Conservation (phyloP, 2,888 invertebrate species). For the Chorisops tibialis region DNA sequence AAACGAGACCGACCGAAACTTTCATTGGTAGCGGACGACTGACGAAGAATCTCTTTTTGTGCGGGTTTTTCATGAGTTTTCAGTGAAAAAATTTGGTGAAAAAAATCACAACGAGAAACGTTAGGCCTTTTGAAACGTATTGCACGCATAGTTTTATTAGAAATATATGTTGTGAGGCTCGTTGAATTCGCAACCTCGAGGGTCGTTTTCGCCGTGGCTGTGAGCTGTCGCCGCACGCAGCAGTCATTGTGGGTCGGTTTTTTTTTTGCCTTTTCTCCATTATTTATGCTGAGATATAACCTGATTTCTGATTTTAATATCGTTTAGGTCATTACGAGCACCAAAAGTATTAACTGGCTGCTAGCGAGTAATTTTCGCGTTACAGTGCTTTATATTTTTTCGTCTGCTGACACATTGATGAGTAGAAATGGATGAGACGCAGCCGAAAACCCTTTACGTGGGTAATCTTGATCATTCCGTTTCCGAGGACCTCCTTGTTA, state of each 20-base stretch:
- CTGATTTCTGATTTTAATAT: background rate
- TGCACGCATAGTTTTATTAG: no score
- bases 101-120: no score
- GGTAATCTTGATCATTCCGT: constrained; percentile 94
- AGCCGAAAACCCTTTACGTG: constrained; percentile 94
- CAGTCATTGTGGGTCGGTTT: constrained; percentile 1
- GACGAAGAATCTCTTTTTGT: background rate
- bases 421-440: constrained; percentile 77
- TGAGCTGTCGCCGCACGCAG: background rate
- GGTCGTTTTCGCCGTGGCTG: background rate
- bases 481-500: constrained; percentile 90
- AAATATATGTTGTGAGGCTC: no score
- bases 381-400: background rate
- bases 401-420: constrained; percentile 26
- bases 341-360: background rate
- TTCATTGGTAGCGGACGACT: constrained; percentile 10
- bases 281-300: constrained; percentile 8
- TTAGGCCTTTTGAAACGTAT: no score
- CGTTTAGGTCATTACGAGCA: background rate
- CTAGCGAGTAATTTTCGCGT: background rate
- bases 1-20: constrained; percentile 9
- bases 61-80: constrained; percentile 4
- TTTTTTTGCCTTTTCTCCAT: background rate
- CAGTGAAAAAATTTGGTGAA: background rate
- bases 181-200: background rate